Evolutionary conservation across 2,888 invertebrate species (phyloP).

Genomic region (Caenorhabditis zanzibari): DNA sequence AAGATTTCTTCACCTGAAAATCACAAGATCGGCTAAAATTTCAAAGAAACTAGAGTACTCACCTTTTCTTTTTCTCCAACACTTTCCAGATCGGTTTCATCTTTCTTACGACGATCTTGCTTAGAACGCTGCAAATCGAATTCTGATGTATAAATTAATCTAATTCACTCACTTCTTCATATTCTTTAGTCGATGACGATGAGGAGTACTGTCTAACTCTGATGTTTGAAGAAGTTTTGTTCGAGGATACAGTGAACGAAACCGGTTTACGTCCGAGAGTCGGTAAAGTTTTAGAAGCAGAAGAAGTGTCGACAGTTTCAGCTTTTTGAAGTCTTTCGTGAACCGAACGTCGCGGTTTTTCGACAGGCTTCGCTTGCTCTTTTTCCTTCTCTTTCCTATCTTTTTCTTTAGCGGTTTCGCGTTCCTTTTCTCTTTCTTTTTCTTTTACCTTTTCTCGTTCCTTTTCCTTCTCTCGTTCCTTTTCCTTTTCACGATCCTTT

Average conservation of each 20-base stretch:
- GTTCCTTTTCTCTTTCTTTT: constrained; percentile 23
- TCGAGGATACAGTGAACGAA: constrained; percentile 39
- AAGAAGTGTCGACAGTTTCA: constrained; percentile 4
- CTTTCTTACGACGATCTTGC: constrained; percentile 30
- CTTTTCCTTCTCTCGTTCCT: constrained; percentile 18
- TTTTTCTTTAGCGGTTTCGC: constrained; percentile 24
- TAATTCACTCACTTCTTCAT: constrained; percentile 23
- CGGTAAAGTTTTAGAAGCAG: constrained; percentile 1
- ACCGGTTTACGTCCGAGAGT: constrained; percentile 44
- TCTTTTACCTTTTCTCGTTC: constrained; percentile 29
- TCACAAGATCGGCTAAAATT: background rate
- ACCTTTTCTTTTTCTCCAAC: constrained; percentile 20
- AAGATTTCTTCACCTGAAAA: constrained; percentile 29
- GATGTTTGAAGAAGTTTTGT: constrained; percentile 7
- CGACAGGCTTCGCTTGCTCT: constrained; percentile 14
- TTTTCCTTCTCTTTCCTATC: constrained; percentile 30
- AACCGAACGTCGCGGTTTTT: constrained; percentile 38
- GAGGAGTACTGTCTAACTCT: constrained; percentile 33
- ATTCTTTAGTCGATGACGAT: constrained; percentile 42
- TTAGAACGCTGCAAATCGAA: constrained; percentile 34
- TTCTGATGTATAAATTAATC: background rate
- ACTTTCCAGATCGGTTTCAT: constrained; percentile 54
- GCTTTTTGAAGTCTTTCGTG: constrained; percentile 53
- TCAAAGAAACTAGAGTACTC: background rate
- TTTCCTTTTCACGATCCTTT: constrained; percentile 26